phyloP scores from a whole-genome alignment of 2,113 vertebrate genomes.

The Eclectus roratus region DNA sequence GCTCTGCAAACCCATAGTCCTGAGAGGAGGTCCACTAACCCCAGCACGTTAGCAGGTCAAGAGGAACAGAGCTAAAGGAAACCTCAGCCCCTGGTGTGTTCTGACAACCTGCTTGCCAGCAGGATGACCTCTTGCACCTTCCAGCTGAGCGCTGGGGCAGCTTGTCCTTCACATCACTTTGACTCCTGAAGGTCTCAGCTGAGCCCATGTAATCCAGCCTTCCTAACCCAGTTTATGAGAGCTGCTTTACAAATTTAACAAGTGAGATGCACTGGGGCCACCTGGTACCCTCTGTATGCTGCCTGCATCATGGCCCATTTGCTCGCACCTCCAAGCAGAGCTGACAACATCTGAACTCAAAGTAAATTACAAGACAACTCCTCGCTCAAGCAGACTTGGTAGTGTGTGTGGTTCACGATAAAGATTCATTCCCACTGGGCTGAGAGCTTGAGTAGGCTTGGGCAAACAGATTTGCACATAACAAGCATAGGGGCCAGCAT shows the following conservation, averaged over 20 bases:
- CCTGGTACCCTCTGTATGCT: background rate
- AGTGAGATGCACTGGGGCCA: background rate
- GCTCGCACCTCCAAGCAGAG: background rate
- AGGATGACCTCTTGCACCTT: background rate
- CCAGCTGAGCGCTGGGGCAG: background rate
- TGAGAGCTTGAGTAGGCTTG: background rate
- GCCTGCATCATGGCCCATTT: background rate
- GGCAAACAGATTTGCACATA: background rate
- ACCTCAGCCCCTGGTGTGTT: background rate
- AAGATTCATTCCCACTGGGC: background rate
- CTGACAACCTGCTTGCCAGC: background rate
- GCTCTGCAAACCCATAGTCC: background rate
- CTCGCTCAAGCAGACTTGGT: background rate
- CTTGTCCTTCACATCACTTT: background rate
- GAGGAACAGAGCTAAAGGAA: background rate
- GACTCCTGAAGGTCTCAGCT: background rate
- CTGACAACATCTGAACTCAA: background rate
- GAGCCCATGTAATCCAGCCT: background rate
- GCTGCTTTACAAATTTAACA: background rate
- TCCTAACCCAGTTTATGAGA: background rate
- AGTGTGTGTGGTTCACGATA: background rate
- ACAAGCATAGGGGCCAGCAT: background rate
- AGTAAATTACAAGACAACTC: background rate
- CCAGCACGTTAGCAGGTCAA: background rate
- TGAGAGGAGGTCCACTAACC: background rate